phyloP scores from a whole-genome alignment of 1,140 invertebrate genomes.

The Procambarus clarkii region DNA sequence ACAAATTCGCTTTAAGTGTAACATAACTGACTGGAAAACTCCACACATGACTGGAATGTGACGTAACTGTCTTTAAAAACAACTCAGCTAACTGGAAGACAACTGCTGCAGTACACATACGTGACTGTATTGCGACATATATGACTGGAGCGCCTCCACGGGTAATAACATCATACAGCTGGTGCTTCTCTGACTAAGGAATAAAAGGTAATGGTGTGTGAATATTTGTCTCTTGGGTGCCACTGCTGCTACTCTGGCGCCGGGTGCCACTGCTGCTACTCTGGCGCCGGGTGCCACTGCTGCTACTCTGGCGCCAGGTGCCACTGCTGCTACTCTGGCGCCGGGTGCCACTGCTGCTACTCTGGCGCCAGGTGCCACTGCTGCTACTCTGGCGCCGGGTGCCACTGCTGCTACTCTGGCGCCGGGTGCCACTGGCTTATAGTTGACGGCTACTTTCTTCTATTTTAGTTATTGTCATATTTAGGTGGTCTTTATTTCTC shows the following conservation, averaged over 20 bases:
- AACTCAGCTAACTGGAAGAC: no score
- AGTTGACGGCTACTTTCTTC: not conserved
- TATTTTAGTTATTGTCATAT: no score
- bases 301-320: slow-evolving; percentile 16
- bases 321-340: no score
- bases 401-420: slow-evolving; percentile 32
- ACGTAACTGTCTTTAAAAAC: no score
- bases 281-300: slow-evolving; percentile 23
- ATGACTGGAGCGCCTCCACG: not conserved
- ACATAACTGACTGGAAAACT: no score
- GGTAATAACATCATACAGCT: slow-evolving; percentile 17
- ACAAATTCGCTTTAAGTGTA: no score
- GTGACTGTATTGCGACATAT: not conserved
- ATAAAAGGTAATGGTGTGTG: slow-evolving; percentile 40
- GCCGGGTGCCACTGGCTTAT: slow-evolving; percentile 5
- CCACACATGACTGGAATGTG: no score
- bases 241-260: slow-evolving; percentile 28
- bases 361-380: not conserved
- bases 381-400: no score
- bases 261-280: slow-evolving; percentile 25
- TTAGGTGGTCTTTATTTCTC: no score
- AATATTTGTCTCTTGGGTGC: slow-evolving; percentile 30
- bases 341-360: slow-evolving; percentile 39
- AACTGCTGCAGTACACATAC: no score
- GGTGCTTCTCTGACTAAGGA: not conserved